Conservation (phyloP, 2,888 invertebrate genomes). For the Anodontia alba region DNA sequence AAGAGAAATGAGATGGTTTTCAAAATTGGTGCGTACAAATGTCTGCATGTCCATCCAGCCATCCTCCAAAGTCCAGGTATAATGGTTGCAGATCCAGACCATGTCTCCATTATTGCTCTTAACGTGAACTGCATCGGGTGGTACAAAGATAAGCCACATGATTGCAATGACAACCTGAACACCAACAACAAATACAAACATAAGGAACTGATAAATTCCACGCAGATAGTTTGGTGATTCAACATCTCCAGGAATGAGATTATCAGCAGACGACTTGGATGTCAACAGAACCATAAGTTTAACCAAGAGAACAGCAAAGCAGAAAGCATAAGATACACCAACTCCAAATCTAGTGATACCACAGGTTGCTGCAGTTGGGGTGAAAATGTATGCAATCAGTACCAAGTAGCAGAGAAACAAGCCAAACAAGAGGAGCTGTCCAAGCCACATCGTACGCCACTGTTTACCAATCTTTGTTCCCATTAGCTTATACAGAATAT, state of each 20-base stretch:
- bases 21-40: slow-evolving; percentile 80
- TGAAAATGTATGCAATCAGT: slow-evolving; percentile 84
- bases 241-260: slow-evolving; percentile 72
- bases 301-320: slow-evolving; percentile 95
- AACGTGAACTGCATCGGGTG: slow-evolving; percentile 80
- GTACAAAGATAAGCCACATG: slow-evolving; percentile 84
- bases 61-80: slow-evolving; percentile 71
- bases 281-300: slow-evolving; percentile 97
- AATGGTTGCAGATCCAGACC: slow-evolving; percentile 83
- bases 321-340: slow-evolving; percentile 88
- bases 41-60: slow-evolving; percentile 68
- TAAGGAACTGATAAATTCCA: slow-evolving; percentile 94
- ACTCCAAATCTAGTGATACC: slow-evolving; percentile 85
- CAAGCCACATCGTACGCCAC: slow-evolving; percentile 84
- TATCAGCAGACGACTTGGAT: slow-evolving; percentile 89
- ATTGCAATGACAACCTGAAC: slow-evolving; percentile 87
- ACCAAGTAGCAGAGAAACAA: slow-evolving; percentile 84
- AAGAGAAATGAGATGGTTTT: slow-evolving; percentile 89
- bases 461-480: slow-evolving; percentile 87
- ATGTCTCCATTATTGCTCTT: slow-evolving; percentile 66
- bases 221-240: slow-evolving; percentile 92
- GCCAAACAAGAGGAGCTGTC: slow-evolving; percentile 85
- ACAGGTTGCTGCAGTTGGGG: slow-evolving; percentile 84
- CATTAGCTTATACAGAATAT: slow-evolving; percentile 92
- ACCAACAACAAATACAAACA: slow-evolving; percentile 95